Percentiles rank a stretch among this genome's conserved stretches.
Evolutionary conservation across 1,140 invertebrate species (phyloP).

Genomic region (Calephelis virginiensis): DNA sequence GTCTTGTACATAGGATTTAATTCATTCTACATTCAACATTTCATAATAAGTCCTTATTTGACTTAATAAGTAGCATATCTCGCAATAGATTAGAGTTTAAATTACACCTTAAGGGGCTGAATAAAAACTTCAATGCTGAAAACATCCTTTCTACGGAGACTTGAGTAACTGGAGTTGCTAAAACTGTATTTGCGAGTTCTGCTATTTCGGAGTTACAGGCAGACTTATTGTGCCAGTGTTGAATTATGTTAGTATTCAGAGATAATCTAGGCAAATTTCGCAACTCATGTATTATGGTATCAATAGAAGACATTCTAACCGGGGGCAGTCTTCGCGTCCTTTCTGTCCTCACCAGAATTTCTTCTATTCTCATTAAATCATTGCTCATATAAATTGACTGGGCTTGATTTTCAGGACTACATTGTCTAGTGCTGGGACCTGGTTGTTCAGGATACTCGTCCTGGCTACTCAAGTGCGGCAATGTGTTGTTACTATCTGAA

Average conservation of each 20-base stretch:
- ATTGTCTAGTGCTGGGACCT: too few relatives aligned
- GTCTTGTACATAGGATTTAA: too few relatives aligned
- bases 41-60: background rate
- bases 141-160: constrained; percentile 13
- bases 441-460: background rate
- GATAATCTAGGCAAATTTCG: background rate
- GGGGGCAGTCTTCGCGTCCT: background rate
- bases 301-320: too few relatives aligned
- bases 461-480: background rate
- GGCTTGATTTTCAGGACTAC: too few relatives aligned
- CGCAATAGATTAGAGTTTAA: background rate
- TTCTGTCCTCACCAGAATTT: constrained; percentile 1
- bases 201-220: background rate
- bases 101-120: constrained; percentile 11
- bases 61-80: background rate
- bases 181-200: background rate
- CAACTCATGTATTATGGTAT: too few relatives aligned
- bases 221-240: background rate
- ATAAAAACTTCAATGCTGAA: constrained; percentile 19
- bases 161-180: constrained; percentile 14
- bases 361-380: too few relatives aligned
- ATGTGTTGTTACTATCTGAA: too few relatives aligned
- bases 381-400: too few relatives aligned
- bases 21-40: too few relatives aligned
- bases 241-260: background rate